Evolutionary conservation across 2,113 vertebrate species (phyloP).

Genomic region (Lophius piscatorius): DNA sequence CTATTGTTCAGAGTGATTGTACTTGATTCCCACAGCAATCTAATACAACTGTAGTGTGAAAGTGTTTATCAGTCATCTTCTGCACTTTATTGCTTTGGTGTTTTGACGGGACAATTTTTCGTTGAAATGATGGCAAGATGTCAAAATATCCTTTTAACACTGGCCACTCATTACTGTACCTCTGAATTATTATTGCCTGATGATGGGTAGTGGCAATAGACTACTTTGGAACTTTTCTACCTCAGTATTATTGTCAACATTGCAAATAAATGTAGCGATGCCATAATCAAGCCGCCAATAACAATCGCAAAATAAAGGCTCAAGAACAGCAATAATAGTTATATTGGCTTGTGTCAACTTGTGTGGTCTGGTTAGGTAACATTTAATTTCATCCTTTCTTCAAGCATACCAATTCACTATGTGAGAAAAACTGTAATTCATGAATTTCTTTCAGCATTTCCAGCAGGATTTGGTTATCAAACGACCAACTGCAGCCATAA

Average conservation of each 20-base stretch:
- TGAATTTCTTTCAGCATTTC: too few species aligned
- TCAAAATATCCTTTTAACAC: constrained; percentile 8
- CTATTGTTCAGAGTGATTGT: constrained; percentile 9
- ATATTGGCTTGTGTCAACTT: neutral
- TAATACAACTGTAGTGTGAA: neutral
- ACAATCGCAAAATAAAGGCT: too few species aligned
- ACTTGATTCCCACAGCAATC: constrained; percentile 27
- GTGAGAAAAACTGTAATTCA: too few species aligned
- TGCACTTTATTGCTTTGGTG: neutral
- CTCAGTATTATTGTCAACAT: constrained; percentile 1
- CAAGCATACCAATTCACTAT: constrained; percentile 4
- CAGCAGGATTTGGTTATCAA: too few species aligned
- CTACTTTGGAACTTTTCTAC: neutral
- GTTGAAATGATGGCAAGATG: constrained; percentile 23
- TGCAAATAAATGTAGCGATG: too few species aligned
- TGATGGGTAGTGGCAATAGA: neutral
- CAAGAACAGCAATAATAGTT: too few species aligned
- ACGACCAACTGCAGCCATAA: too few species aligned
- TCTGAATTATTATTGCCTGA: constrained; percentile 14
- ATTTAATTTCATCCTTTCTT: constrained; percentile 3
- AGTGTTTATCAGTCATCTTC: constrained; percentile 34
- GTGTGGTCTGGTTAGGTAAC: constrained; percentile 8
- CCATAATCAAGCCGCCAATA: too few species aligned
- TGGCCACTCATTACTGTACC: neutral
- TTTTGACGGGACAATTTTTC: constrained; percentile 19